Percentiles rank a stretch among this genome's conserved stretches.
Evolutionary conservation across 2,888 invertebrate species (phyloP).

Genomic region (Xestoiulus laeticollis): DNA sequence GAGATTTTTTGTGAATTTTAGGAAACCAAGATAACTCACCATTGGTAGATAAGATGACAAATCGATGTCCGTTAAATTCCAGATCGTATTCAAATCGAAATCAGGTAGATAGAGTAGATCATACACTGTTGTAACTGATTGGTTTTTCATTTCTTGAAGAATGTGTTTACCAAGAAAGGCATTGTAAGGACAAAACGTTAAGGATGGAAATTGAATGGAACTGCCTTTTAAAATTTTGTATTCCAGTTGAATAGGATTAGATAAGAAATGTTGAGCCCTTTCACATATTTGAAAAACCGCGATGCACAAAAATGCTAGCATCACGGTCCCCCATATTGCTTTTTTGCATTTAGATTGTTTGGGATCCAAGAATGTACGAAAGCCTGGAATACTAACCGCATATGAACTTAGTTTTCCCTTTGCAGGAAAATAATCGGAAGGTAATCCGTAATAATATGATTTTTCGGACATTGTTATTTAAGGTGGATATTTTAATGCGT

Average conservation of each 20-base stretch:
- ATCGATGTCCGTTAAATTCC: not conserved
- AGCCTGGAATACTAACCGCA: slow-evolving; percentile 24
- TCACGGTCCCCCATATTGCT: not conserved
- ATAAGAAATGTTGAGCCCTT: not conserved
- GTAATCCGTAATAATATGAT: not conserved
- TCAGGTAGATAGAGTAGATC: not conserved
- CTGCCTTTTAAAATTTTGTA: not conserved
- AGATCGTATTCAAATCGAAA: not conserved
- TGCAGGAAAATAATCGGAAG: not conserved
- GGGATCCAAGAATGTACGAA: slow-evolving; percentile 34
- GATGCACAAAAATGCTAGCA: not conserved
- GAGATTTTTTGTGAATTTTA: no score
- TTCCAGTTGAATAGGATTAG: not conserved
- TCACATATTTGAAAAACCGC: slow-evolving; percentile 7
- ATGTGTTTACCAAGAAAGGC: not conserved
- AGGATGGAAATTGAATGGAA: not conserved
- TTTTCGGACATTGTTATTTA: not conserved
- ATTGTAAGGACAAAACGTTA: slow-evolving; percentile 19
- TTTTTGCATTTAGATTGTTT: not conserved
- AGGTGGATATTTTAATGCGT: not conserved
- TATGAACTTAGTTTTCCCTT: not conserved
- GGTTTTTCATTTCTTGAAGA: not conserved
- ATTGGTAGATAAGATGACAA: not conserved
- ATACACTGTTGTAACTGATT: not conserved
- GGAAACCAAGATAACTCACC: slow-evolving; percentile 20